Evolutionary conservation across 2,888 invertebrate genomes (phyloP), one percentile per base, ranked within the genome.

Genomic region (Serrognathus titanus): DNA sequence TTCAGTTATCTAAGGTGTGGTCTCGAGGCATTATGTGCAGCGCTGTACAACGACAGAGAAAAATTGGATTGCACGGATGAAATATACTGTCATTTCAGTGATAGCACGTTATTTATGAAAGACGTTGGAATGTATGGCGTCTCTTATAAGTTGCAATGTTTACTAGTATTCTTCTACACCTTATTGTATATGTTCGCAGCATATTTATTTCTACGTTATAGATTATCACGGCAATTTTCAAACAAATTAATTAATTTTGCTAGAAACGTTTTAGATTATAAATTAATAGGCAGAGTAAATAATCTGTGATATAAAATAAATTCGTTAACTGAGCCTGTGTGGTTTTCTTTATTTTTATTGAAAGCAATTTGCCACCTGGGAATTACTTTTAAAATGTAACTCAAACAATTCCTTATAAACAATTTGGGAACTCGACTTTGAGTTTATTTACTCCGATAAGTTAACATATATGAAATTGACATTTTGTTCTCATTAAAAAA

Each of bases 1-100:
- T 68, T 78, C 2, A 84, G 84, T 1, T 90, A 85, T 71, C 79
- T 90, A 11, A 83, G 90, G 50, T 90, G 85, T 69, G 85, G 87
- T 0, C 79, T 89, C 53, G 83, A 86, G 3, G 88, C 87, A 11
- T 43, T 60, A n/a, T 43, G 43, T 12, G 36, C 37, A 9, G 31
- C 50, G 3, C 38, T 55, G n/a, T 55, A 48, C 31, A 48, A 55
- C 16, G 50, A 50, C 4, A 13, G 55, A 43, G 35, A 37, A 1
- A 24, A 50, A 24, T 48, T 55, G 37, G 55, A 51, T n/a, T 55
- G 55, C 43, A n/a, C 36, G 3, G 53, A 31, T 7, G 24, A 59
- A 8, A 37, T 57, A 16, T 59, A 55, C 38, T 63, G 63, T 31
- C 53, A 58, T 12, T 63, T 61, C 43, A 55, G 48, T 38, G 46